These are phyloP conservation scores for Prunella himalayana DNA, from an alignment of 2,113 vertebrate genomes.

Conservation along the genomic window DNA sequence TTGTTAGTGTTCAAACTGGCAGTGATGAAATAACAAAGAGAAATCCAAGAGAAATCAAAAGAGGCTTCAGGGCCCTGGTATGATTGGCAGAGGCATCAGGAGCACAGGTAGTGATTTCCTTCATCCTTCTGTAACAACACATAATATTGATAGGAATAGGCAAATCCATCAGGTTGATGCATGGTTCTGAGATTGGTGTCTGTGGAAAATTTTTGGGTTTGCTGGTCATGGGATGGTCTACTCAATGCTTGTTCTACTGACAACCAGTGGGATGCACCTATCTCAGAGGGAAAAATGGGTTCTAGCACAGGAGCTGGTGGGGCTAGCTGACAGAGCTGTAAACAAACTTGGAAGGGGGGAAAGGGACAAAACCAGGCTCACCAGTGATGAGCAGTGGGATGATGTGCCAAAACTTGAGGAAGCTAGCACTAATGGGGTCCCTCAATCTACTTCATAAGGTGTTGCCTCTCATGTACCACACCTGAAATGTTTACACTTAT, in stretches of 20 bases:
- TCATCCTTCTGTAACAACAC: no score
- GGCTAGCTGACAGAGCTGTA: neutral
- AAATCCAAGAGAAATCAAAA: neutral
- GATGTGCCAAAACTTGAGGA: neutral
- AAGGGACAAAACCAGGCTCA: neutral
- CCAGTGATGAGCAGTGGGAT: fast-evolving
- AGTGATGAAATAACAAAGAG: neutral
- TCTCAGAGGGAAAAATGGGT: neutral
- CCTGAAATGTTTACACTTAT: neutral
- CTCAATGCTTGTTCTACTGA: neutral
- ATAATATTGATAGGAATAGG: neutral
- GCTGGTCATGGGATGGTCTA: neutral
- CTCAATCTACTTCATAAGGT: neutral
- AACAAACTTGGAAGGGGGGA: neutral
- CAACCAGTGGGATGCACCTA: fast-evolving
- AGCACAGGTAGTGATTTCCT: neutral
- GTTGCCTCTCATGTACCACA: neutral
- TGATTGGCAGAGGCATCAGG: neutral
- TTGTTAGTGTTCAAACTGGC: neutral
- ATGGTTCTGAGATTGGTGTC: neutral
- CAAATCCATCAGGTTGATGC: no score
- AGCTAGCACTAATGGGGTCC: neutral
- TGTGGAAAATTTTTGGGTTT: neutral
- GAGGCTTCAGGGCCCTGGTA: neutral
- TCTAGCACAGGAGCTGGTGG: neutral